These are phyloP conservation scores for Lathamus discolor DNA, from an alignment of 2,113 vertebrate species.

Conservation along the genomic window DNA sequence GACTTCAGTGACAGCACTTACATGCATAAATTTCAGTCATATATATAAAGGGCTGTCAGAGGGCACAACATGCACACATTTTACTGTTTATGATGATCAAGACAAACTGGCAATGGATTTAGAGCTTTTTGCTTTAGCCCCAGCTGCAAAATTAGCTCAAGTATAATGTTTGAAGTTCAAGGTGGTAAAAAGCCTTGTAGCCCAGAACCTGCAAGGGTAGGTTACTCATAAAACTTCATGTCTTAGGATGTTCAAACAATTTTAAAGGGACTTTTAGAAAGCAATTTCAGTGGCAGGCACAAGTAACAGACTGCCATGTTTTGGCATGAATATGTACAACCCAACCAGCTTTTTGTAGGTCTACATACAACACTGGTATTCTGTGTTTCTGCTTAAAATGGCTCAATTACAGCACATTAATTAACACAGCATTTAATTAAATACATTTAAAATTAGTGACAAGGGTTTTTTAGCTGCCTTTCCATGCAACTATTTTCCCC, in stretches of 20 bases:
- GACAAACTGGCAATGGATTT: background rate
- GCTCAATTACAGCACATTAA: background rate
- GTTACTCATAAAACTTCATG: background rate
- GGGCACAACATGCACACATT: background rate
- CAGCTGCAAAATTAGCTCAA: background rate
- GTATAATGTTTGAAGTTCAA: background rate
- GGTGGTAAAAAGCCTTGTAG: background rate
- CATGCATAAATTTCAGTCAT: background rate
- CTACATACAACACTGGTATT: background rate
- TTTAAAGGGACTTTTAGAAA: background rate
- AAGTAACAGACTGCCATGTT: background rate
- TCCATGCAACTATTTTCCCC: background rate
- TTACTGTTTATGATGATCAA: background rate
- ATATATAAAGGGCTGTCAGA: background rate
- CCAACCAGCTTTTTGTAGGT: background rate
- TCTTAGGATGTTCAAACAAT: background rate
- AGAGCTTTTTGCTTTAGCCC: background rate
- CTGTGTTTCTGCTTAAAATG: background rate
- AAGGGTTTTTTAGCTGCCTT: background rate
- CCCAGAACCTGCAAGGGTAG: background rate
- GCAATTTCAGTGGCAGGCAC: background rate
- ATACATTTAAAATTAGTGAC: background rate
- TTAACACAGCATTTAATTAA: background rate
- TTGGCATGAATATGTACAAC: background rate
- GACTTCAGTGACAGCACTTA: background rate